A percentile compares a stretch with the other conserved stretches of the same genome.
These are phyloP conservation scores for Axea sp. DNA, from an alignment of 2,888 invertebrate species.

Conservation along the genomic window DNA sequence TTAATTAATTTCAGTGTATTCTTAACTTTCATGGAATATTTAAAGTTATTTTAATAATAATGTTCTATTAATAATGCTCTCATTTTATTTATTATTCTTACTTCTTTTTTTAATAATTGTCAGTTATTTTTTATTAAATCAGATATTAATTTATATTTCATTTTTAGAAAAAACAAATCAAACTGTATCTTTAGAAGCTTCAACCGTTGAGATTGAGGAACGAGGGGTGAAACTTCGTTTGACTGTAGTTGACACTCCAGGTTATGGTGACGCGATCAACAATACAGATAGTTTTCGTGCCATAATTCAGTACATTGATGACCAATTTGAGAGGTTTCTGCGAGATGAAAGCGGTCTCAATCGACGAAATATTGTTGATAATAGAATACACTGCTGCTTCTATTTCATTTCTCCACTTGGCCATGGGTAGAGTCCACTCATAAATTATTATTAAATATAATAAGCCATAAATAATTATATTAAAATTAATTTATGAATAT, in stretches of 20 bases:
- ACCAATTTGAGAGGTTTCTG: slow-evolving; percentile 95
- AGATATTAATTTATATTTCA: too few relatives aligned
- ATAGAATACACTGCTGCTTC: slow-evolving; percentile 98
- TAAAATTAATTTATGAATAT: too few relatives aligned
- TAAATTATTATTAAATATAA: too few relatives aligned
- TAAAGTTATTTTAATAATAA: too few relatives aligned
- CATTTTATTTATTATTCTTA: too few relatives aligned
- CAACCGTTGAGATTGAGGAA: slow-evolving; percentile 98
- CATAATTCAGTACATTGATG: slow-evolving; percentile 97
- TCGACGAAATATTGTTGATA: slow-evolving; percentile 97
- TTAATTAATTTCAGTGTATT: too few relatives aligned
- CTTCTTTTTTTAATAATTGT: too few relatives aligned
- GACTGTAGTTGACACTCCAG: slow-evolving; percentile 97
- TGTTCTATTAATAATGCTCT: too few relatives aligned
- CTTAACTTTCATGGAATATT: too few relatives aligned
- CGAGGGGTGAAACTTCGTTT: slow-evolving; percentile 94
- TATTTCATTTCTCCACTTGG: slow-evolving; percentile 98
- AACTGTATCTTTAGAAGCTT: slow-evolving; percentile 95
- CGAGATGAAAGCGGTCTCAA: slow-evolving; percentile 97
- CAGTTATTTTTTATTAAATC: too few relatives aligned
- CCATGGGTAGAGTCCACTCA: slow-evolving; percentile 95
- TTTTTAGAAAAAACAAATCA: slow-evolving; percentile 86
- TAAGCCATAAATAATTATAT: too few relatives aligned
- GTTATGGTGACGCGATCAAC: slow-evolving; percentile 96
- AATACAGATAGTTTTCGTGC: slow-evolving; percentile 96